These are phyloP conservation scores for Caenorhabditis virilis DNA, from an alignment of 2,888 invertebrate genomes.

Conservation along the genomic window DNA sequence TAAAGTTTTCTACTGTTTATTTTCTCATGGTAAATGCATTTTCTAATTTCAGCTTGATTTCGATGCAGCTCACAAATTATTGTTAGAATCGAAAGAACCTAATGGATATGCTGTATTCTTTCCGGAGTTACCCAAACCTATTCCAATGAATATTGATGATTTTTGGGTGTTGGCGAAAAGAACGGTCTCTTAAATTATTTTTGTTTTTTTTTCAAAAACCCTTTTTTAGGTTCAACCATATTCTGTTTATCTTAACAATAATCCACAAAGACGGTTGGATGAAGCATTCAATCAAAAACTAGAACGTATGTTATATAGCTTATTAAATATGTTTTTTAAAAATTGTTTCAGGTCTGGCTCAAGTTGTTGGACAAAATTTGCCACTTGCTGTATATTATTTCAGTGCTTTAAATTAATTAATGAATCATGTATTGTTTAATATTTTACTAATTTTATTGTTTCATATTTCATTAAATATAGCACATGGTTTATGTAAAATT, in stretches of 20 bases:
- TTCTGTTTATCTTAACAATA: not conserved
- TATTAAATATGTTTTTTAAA: not conserved
- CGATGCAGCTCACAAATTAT: constrained; percentile 3
- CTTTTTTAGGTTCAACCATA: not conserved
- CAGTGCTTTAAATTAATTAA: constrained; percentile 11
- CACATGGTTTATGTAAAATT: no score
- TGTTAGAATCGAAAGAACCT: constrained; percentile 5
- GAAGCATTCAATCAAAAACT: constrained; percentile 3
- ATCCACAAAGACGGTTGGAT: constrained; percentile 1
- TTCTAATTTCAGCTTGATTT: constrained; percentile 4
- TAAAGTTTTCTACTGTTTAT: no score
- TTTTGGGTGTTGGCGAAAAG: constrained; percentile 8
- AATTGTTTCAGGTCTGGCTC: constrained; percentile 1
- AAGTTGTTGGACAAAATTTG: constrained; percentile 10
- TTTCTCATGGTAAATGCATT: not conserved
- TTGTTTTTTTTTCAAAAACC: not conserved
- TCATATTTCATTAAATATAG: no score
- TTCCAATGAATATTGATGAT: not conserved
- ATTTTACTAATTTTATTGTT: not conserved
- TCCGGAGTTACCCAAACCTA: constrained; percentile 5
- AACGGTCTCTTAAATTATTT: not conserved
- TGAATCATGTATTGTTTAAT: not conserved
- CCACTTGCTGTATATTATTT: constrained; percentile 8
- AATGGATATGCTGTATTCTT: constrained; percentile 29
- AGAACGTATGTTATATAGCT: not conserved